These are phyloP conservation scores for Pollenia griseotomentosa DNA, from an alignment of 2,888 invertebrate species.

Conservation along the genomic window DNA sequence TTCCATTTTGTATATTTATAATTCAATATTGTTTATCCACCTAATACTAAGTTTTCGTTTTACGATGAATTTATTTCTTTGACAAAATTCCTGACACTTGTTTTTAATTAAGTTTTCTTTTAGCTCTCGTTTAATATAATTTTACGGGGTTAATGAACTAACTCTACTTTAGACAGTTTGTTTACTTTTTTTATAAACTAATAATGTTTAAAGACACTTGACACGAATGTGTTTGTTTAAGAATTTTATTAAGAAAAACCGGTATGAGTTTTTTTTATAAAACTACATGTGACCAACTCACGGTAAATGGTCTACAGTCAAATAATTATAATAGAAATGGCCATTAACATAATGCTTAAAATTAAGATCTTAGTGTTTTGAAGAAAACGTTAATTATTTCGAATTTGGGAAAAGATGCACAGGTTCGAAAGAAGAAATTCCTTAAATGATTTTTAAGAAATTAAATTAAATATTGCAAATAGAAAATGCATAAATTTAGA, in stretches of 20 bases:
- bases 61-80: background rate
- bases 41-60: background rate
- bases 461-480: too few relatives aligned
- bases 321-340: background rate
- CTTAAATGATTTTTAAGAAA: too few relatives aligned
- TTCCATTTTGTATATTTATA: background rate
- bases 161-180: background rate
- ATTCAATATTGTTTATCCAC: too few relatives aligned
- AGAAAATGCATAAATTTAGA: too few relatives aligned
- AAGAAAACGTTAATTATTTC: too few relatives aligned
- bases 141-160: constrained; percentile 18
- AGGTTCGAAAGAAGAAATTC: too few relatives aligned
- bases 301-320: background rate
- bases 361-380: too few relatives aligned
- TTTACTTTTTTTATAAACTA: background rate
- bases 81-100: background rate
- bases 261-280: background rate
- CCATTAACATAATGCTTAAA: too few relatives aligned
- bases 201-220: constrained; percentile 21
- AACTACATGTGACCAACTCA: constrained; percentile 2
- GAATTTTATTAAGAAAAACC: constrained; percentile 17
- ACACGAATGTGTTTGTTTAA: constrained; percentile 30
- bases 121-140: background rate
- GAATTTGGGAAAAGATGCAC: too few relatives aligned
- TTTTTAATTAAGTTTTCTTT: background rate